Conservation (phyloP, 1,140 invertebrate genomes). For the Charaxes varanes region DNA sequence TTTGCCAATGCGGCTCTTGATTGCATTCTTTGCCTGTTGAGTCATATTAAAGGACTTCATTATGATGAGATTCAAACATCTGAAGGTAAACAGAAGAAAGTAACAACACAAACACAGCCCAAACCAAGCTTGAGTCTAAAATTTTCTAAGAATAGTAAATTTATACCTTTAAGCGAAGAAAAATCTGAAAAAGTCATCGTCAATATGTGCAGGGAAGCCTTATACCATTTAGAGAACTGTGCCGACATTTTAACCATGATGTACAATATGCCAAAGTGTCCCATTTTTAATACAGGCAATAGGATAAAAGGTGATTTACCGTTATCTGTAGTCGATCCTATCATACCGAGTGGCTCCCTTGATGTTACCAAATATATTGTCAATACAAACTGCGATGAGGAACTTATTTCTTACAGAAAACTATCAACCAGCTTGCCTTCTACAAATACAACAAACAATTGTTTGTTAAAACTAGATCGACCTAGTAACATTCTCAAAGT, state of each 20-base stretch:
- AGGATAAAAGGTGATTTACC: conserved; percentile 87
- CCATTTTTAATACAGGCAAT: conserved; percentile 92
- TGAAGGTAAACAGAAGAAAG: conserved; percentile 61
- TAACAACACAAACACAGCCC: conserved; percentile 35
- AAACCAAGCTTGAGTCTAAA: conserved; percentile 58
- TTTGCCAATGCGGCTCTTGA: conserved; percentile 96
- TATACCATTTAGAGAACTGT: conserved; percentile 90
- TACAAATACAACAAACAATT: conserved; percentile 75
- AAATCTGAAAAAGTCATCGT: conserved; percentile 72
- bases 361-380: conserved; percentile 71
- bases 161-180: conserved; percentile 62
- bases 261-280: conserved; percentile 96
- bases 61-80: conserved; percentile 59
- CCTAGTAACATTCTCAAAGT: conserved; percentile 91
- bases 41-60: conserved; percentile 76
- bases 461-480: conserved; percentile 83
- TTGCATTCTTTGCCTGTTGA: conserved; percentile 91
- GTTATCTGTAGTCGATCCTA: conserved; percentile 86
- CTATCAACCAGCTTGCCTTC: conserved; percentile 76
- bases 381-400: conserved; percentile 61
- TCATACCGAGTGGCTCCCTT: conserved; percentile 81
- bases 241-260: conserved; percentile 91
- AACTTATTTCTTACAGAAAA: conserved; percentile 77
- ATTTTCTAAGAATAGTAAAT: conserved; percentile 63
- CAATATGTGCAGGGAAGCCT: conserved; percentile 88